These are phyloP conservation scores for Cyphomyrus discorhynchus DNA, from an alignment of 2,113 vertebrate species.

Conservation along the genomic window DNA sequence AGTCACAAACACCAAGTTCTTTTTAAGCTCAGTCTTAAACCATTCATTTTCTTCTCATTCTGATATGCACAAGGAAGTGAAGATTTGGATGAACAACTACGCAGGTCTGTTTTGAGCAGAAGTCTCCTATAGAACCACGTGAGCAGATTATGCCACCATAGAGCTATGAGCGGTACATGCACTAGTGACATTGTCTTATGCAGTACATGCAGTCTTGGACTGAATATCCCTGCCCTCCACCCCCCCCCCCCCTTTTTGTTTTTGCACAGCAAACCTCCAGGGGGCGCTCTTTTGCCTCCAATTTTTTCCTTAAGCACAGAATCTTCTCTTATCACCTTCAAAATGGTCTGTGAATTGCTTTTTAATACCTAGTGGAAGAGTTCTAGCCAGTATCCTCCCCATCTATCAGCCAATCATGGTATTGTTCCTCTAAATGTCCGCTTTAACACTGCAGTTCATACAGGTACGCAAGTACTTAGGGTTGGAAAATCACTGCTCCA, in stretches of 20 bases:
- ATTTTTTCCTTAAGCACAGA: neutral
- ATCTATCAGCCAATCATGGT: neutral
- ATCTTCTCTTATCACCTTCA: neutral
- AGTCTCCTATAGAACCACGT: neutral
- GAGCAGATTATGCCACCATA: neutral
- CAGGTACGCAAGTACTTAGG: slow-evolving; percentile 32
- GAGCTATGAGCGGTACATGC: neutral
- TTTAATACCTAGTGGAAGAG: neutral
- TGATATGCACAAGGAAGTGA: neutral
- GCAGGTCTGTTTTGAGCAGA: neutral
- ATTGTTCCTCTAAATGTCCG: neutral
- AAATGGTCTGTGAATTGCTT: neutral
- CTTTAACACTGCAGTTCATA: slow-evolving; percentile 29
- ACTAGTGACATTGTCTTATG: neutral
- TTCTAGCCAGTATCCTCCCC: slow-evolving; percentile 1
- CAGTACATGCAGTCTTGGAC: neutral
- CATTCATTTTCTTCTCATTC: neutral
- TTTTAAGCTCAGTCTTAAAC: slow-evolving; percentile 37
- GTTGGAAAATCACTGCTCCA: slow-evolving; percentile 30
- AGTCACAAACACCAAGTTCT: neutral
- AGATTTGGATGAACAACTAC: neutral
- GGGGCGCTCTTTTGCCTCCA: slow-evolving; percentile 16
- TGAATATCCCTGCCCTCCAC: neutral
- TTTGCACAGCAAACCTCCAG: slow-evolving; percentile 31
- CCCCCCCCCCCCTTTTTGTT: neutral